phyloP scores from a whole-genome alignment of 2,113 vertebrate species.

The mouse (Mus musculus) region DNA sequence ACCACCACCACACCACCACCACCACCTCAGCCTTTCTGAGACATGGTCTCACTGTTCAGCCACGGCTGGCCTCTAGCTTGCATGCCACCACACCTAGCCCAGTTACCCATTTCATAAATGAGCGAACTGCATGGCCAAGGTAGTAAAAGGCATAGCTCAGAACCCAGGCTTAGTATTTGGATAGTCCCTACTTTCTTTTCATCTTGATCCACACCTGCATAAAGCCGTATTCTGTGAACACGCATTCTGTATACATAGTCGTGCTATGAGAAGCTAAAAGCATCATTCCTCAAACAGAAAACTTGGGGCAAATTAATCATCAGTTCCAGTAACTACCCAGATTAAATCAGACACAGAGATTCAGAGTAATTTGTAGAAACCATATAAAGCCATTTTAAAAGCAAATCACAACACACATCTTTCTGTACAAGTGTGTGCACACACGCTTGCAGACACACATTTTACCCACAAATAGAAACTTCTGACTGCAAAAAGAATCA shows the following conservation, averaged over 20 bases:
- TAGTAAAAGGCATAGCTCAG: background rate
- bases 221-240: constrained; percentile 49
- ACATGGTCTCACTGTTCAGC: background rate
- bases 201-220: constrained; percentile 3
- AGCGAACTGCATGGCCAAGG: constrained; percentile 11
- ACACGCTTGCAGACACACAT: background rate
- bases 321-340: constrained; percentile 70
- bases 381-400: constrained; percentile 58
- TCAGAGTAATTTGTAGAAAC: constrained; percentile 68
- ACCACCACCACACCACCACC: background rate
- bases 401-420: constrained; percentile 57
- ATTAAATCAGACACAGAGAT: constrained; percentile 60
- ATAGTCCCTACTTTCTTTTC: constrained; percentile 44
- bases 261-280: constrained; percentile 63
- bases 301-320: constrained; percentile 73
- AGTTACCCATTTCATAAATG: constrained; percentile 17
- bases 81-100: too few relatives aligned
- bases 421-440: background rate
- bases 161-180: background rate
- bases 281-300: constrained; percentile 73
- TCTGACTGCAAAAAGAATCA: constrained; percentile 53
- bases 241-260: constrained; percentile 28
- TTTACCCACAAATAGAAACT: constrained; percentile 59
- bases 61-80: background rate
- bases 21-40: background rate